Conservation (phyloP, 35 echinoderm and acorn worm species). For the Ophiothrix spiculata region DNA sequence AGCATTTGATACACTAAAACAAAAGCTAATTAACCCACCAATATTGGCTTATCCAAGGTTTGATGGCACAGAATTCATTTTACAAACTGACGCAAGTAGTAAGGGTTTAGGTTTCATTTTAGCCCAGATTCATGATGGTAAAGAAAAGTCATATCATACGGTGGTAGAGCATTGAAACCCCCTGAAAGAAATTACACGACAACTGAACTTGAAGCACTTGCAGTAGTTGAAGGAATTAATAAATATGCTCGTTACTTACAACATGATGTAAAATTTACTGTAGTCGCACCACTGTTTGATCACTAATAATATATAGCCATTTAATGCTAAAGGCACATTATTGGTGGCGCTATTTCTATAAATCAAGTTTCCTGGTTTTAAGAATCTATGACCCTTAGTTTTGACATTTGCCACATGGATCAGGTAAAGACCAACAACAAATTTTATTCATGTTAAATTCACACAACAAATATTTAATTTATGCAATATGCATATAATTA, state of each 20-base stretch:
- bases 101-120: background rate
- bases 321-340: too few species aligned
- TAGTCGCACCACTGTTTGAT: too few species aligned
- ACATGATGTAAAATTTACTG: too few species aligned
- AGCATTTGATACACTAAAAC: background rate
- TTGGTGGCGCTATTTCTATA: too few species aligned
- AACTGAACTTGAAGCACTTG: conserved; percentile 21
- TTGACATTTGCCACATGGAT: too few species aligned
- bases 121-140: background rate
- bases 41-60: background rate
- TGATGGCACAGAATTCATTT: background rate
- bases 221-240: conserved; percentile 27
- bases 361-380: too few species aligned
- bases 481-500: too few species aligned
- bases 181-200: conserved; percentile 24
- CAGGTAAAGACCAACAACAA: too few species aligned
- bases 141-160: background rate
- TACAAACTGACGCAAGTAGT: background rate
- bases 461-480: too few species aligned
- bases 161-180: conserved; percentile 19
- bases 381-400: too few species aligned
- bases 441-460: too few species aligned
- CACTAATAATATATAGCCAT: too few species aligned
- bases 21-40: background rate
- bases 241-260: conserved; percentile 9